These are phyloP conservation scores for Ovis canadensis DNA, from an alignment of 2,113 vertebrate genomes.

Conservation along the genomic window DNA sequence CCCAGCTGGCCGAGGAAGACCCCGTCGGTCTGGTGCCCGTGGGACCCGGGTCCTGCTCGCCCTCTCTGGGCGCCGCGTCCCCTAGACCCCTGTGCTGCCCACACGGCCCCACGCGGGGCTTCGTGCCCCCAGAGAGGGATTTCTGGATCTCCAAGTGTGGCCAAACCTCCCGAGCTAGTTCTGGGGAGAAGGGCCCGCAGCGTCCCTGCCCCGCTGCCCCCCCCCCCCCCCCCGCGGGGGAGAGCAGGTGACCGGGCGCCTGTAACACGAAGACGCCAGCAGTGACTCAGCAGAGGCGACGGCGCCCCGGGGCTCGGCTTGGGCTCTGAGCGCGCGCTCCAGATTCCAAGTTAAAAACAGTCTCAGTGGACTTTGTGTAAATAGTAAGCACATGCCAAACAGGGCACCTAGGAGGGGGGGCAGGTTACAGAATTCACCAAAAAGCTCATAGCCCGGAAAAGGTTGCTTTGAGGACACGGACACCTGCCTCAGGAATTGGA, in stretches of 20 bases:
- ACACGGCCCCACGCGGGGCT: fast-evolving
- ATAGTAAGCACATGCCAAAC: not conserved
- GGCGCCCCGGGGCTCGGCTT: too few relatives aligned
- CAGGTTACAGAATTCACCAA: too few relatives aligned
- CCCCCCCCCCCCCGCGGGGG: not conserved
- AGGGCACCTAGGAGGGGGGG: not conserved
- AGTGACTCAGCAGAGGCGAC: not conserved
- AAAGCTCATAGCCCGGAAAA: too few relatives aligned
- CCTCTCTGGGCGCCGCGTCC: not conserved
- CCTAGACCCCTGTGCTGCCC: not conserved
- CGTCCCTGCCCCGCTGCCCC: too few relatives aligned
- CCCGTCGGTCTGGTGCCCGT: too few relatives aligned
- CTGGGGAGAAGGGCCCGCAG: too few relatives aligned
- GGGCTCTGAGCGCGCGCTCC: not conserved
- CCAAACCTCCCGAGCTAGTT: not conserved
- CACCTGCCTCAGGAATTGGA: not conserved
- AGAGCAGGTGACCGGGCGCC: not conserved
- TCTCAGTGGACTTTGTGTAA: not conserved
- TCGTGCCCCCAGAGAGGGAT: not conserved
- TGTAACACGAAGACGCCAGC: not conserved
- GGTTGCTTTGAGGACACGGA: not conserved
- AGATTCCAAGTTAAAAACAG: not conserved
- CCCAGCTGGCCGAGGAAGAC: not conserved
- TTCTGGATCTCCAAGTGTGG: not conserved
- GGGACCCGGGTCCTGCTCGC: not conserved